These are phyloP conservation scores for Operophtera brumata DNA, from an alignment of 2,888 invertebrate species.

Conservation along the genomic window DNA sequence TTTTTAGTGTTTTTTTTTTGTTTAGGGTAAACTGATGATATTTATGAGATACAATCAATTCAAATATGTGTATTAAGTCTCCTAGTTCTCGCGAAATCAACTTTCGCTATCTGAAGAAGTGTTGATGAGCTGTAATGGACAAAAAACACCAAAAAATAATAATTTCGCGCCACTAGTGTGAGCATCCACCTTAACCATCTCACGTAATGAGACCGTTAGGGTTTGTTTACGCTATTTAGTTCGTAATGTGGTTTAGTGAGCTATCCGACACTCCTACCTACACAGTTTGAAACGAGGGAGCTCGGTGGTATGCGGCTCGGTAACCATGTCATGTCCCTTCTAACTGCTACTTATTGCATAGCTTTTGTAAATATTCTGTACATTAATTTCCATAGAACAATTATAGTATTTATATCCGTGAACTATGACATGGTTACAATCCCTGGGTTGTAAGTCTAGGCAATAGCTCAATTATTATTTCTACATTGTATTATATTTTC, in stretches of 20 bases:
- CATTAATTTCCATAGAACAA: conserved; percentile 46
- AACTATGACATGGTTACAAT: conserved; percentile 72
- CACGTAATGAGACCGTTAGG: neutral
- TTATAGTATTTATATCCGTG: conserved; percentile 36
- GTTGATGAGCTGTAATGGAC: too few relatives aligned
- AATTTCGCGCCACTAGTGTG: too few relatives aligned
- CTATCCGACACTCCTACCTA: conserved; percentile 63
- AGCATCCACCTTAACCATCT: too few relatives aligned
- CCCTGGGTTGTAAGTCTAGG: conserved; percentile 77
- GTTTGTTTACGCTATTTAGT: conserved; percentile 14
- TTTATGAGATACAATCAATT: too few relatives aligned
- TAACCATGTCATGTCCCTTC: conserved; percentile 68
- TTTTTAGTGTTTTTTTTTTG: too few relatives aligned
- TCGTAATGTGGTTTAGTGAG: conserved; percentile 50
- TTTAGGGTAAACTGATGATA: too few relatives aligned
- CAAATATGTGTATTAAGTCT: too few relatives aligned
- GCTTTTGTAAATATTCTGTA: conserved; percentile 63
- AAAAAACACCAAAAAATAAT: too few relatives aligned
- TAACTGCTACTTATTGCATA: conserved; percentile 38
- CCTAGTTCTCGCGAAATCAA: too few relatives aligned
- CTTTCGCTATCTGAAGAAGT: too few relatives aligned
- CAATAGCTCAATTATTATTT: conserved; percentile 70
- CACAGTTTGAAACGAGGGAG: conserved; percentile 71
- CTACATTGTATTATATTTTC: conserved; percentile 45
- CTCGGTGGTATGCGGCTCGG: conserved; percentile 74